Base-by-base conservation (phyloP, 1,140 invertebrate species). In the Zaprionus gabonicus region DNA sequence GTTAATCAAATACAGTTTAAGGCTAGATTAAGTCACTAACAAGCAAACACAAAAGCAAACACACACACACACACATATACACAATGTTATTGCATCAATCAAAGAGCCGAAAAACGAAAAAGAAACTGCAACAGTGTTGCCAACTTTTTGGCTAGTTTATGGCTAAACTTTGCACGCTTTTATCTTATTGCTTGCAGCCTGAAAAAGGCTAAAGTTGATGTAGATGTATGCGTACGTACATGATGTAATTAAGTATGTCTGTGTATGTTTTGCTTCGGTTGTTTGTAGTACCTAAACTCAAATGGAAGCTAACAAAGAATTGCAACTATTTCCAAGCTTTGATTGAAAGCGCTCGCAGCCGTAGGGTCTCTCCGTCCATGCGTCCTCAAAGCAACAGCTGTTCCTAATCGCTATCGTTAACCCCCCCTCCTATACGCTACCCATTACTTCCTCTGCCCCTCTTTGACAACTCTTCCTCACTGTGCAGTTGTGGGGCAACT, bases 311-410 rank as follows among this genome's bases (percentile, higher is more conserved):
- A 41, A 31, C 7, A 41, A 23, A 56, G 15, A 56, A 27, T 56
- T 56, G 12, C 27, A 15, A 13, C 27, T 56, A 28, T 56, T 56
- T 28, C 9, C 38, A 20, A 41, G 46, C 51, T 56, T 55, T 28
- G 66, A 62, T 69, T 58, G 49, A 66, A 46, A 63, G 31, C 63
- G 56, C 44, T 57, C 28, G 23, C 38, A 9, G 13, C 3, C 2
- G 5, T 27, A 5, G 27, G 3, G n/a, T 12, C 28, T 3, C 27
- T 53, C 56, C 62, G 67, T 67, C 9, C 31, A 20, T 15, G 31
- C 5, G 65, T 69, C 41, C 31, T 23, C 25, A 65, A 44, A 9
- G 53, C 71, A 44, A 83, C 82, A 83, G 74, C 77, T 84, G 82
- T 83, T 83, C 79, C 80, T 44, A 79, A 80, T 76, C 64, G 71